Evolutionary conservation across 2,113 vertebrate genomes (phyloP), one percentile per base, ranked within the genome.

Genomic region (Onychostoma macrolepis): DNA sequence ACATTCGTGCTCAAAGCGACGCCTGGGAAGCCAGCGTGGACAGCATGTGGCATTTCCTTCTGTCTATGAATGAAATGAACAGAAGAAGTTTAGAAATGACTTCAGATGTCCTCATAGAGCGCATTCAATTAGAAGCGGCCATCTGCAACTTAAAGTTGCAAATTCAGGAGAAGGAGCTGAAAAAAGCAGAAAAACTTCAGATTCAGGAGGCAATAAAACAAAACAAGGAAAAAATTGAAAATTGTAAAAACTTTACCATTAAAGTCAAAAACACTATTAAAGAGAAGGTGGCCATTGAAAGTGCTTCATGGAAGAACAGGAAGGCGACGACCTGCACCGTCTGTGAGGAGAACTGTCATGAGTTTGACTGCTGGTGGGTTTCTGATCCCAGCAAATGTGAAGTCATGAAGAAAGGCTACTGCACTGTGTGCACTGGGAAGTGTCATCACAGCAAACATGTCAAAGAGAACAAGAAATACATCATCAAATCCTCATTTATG

Each of bases 391-490:
- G 11, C 12, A 48, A 48, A 1, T 48, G 45, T 13, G 45, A 48
- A 48, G 45, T 48, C 45, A 48, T 48, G 45, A 48, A 13, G 3
- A 48, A 48, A 13, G 45, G 12, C 12, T 13, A 48, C 45, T 48
- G 45, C 3, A 48, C 12, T 13, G 45, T 48, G 3, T 48, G 45
- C 12, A 13, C 45, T 4, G 45, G 45, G 45, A 48, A 48, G 12
- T 48, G 45, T 48, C 45, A 48, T 48, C 12, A 48, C 45, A 48
- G 45, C 45, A 48, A 48, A 48, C 45, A 48, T 4, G 45, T 48
- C 0, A 69, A 28, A 56, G 86, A 83, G n/a, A 10, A 45, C 36
- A 88, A 71, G 79, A 88, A 83, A 69, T 88, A 83, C 13, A n/a
- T 82, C 1, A 41, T 15, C 61, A 12, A 4, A 19, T 30, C 38